Evolutionary conservation across 2,113 vertebrate genomes (phyloP).

Genomic region (Campylomormyrus tamandua): DNA sequence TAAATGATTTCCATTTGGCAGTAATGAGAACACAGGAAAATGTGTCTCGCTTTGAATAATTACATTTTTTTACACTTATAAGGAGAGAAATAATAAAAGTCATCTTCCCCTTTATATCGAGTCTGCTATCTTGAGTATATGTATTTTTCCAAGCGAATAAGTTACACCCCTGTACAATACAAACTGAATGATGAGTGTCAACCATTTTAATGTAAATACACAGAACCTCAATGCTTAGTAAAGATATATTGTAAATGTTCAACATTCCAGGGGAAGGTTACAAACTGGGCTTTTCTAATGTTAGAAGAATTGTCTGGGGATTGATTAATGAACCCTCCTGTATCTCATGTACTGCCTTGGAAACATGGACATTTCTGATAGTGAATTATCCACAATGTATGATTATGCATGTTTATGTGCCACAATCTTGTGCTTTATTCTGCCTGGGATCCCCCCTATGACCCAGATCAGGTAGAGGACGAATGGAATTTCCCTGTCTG

Average conservation of each 20-base stretch:
- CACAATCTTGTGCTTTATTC: neutral
- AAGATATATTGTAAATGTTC: neutral
- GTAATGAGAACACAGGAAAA: conserved; percentile 50
- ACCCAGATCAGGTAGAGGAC: neutral
- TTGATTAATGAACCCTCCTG: neutral
- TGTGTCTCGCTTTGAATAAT: conserved; percentile 24
- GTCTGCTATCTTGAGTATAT: neutral
- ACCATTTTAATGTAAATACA: neutral
- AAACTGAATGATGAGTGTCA: neutral
- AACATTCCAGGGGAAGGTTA: neutral
- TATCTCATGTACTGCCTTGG: neutral
- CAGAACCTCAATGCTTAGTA: neutral
- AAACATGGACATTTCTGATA: neutral
- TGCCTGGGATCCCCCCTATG: neutral
- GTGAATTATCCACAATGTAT: neutral
- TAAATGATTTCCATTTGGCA: conserved; percentile 46
- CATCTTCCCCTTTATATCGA: neutral
- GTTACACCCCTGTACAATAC: neutral
- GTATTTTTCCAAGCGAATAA: neutral
- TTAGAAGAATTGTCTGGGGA: neutral
- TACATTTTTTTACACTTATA: neutral
- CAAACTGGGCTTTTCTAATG: neutral
- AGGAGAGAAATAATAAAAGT: neutral
- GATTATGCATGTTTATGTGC: neutral
- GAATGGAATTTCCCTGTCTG: neutral